Conservation (phyloP, 1,140 invertebrate genomes). For the Mamestra configurata region DNA sequence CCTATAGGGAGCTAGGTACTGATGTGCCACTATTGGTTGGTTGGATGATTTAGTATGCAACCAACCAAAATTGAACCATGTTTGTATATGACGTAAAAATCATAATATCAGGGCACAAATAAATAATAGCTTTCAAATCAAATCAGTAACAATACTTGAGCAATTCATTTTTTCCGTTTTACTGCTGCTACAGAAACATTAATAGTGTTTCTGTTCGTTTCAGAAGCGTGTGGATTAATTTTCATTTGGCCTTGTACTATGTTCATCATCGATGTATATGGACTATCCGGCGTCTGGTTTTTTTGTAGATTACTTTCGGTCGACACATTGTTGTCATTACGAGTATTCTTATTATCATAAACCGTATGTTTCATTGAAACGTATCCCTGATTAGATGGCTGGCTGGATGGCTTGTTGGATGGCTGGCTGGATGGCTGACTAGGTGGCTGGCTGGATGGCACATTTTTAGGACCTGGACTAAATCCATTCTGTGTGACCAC, state of each 20-base stretch:
- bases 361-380: conserved; percentile 88
- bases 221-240: conserved; percentile 82
- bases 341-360: conserved; percentile 81
- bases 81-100: no score
- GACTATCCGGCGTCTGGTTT: conserved; percentile 70
- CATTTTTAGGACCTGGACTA: conserved; percentile 61
- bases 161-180: conserved; percentile 70
- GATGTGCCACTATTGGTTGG: no score
- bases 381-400: conserved; percentile 64
- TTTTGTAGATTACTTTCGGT: conserved; percentile 63
- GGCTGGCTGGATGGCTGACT: conserved; percentile 54
- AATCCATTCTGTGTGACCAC: conserved; percentile 74
- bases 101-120: background rate
- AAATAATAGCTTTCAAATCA: background rate
- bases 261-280: conserved; percentile 83
- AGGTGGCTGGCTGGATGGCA: conserved; percentile 8
- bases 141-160: conserved; percentile 60
- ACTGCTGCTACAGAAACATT: conserved; percentile 79
- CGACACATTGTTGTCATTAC: conserved; percentile 63
- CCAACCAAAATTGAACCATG: no score
- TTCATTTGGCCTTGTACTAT: conserved; percentile 87
- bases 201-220: conserved; percentile 77
- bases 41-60: no score
- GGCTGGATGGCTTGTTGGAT: background rate
- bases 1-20: no score